Evolutionary conservation across 1,140 invertebrate species (phyloP), one percentile per base, ranked within the genome.

Genomic region (Tribolium castaneum): DNA sequence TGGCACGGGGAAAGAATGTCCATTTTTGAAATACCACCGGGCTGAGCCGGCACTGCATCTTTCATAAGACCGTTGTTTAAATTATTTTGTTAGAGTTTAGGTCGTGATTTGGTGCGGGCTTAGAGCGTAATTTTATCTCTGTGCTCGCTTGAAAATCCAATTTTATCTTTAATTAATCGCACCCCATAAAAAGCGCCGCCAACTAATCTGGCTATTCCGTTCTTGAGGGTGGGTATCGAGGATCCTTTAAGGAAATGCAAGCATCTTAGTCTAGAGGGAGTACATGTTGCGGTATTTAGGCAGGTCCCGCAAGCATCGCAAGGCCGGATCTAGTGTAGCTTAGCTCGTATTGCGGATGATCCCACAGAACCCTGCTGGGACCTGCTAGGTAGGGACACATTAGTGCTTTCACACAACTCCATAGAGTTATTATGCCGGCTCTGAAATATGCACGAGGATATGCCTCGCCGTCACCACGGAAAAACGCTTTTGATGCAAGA

Each of bases 231-330:
- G 52, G 39, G 52, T 75, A 75, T 56, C 35, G 73, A 75, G 52
- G 14, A 6, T 56, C 66, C 76, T 77, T 66, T 35, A 45, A 77
- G 75, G 75, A 77, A 77, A 54, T 54, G 45, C 76, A 72, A 54
- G 70, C 70, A 70, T 74, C 77, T 74, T 78, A 77, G 52, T 22
- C 59, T 70, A 39, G 16, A 75, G 76, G 39, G 22, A 75, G 76
- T 78, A 81, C 80, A 81, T 81, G 77, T 79, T 81, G 77, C 70
- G 80, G 80, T 81, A 81, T 81, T 81, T 81, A 81, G 74, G 72
- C 80, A 79, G 70, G 74, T 76, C 74, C 80, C 80, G 52, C 54
- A 76, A 79, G 80, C 74, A 77, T 81, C 72, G 56, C 74, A 49
- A 52, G 62, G 56, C 77, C 72, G 77, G 79, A 80, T 78, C 51